phyloP scores from a whole-genome alignment of 2,113 vertebrate species.

The Scomber scombrus region DNA sequence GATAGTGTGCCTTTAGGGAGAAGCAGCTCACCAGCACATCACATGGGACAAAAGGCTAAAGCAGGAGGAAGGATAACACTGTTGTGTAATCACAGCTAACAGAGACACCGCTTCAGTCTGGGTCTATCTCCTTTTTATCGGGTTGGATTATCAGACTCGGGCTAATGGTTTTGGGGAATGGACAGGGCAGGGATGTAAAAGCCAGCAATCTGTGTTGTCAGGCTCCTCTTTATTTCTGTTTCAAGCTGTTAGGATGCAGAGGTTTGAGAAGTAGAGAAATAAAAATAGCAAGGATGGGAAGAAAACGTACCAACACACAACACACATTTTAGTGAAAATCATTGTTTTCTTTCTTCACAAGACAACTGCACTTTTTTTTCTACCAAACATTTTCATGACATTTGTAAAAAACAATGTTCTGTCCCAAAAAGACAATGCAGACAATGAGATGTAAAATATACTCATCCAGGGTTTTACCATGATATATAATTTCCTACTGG shows the following conservation, averaged over 20 bases:
- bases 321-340: too few species aligned
- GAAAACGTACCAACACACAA: neutral
- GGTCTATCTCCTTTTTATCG: slow-evolving; percentile 53
- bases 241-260: slow-evolving; percentile 23
- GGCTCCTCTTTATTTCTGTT: slow-evolving; percentile 34
- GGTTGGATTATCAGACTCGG: slow-evolving; percentile 39
- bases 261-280: slow-evolving; percentile 9
- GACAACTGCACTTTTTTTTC: too few species aligned
- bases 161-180: slow-evolving; percentile 54
- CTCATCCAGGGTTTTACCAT: neutral
- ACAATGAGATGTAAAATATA: too few species aligned
- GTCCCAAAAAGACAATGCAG: too few species aligned
- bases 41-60: slow-evolving; percentile 68
- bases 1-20: slow-evolving; percentile 51
- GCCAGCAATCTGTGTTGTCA: slow-evolving; percentile 35
- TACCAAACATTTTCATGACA: neutral
- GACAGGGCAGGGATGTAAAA: slow-evolving; percentile 42
- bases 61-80: slow-evolving; percentile 49
- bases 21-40: slow-evolving; percentile 58
- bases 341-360: neutral
- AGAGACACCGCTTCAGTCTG: slow-evolving; percentile 41
- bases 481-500: neutral
- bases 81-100: slow-evolving; percentile 61
- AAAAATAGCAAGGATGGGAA: slow-evolving; percentile 16
- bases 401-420: neutral